Evolutionary conservation across 2,113 vertebrate species (phyloP), one percentile per base, ranked within the genome.

Genomic region (Oryzias curvinotus): DNA sequence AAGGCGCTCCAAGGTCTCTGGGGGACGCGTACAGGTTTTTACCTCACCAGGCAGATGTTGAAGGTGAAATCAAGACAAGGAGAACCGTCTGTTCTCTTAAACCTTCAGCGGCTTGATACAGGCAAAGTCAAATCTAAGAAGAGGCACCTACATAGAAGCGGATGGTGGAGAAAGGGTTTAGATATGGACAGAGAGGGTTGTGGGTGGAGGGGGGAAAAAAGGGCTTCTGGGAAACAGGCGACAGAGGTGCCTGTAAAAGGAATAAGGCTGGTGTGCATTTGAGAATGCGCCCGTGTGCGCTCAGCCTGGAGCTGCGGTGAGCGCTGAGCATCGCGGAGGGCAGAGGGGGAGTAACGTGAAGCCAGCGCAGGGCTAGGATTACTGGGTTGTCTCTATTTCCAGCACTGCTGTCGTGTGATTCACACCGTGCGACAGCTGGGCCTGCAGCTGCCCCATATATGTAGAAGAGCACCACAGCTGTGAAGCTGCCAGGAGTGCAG

Each of bases 341-440:
- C 85, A 85, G 74, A 78, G 82, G 84, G 89, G 88, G 86, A 87
- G 91, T 92, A 94, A 92, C 87, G 91, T 87, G 92, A 94, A 92
- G 93, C 92, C 90, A 84, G 86, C 68, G 90, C 87, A 82, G 92
- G 92, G 91, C 93, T 96, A 92, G 88, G 92, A 93, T 96, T 96
- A 96, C 95, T 88, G 85, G 90, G 84, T 83, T 73, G 83, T 85
- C 93, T 95, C 94, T 96, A 97, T 96, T 97, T 97, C 88, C 93
- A 92, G 95, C 90, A 85, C 92, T 89, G 88, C 86, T 91, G 94
- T 93, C 88, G 84, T 92, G 89, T 93, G 94, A 95, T 93, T 95
- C 92, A 92, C 93, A 90, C 89, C 90, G 85, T 90, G 85, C 86
- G 94, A 96, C 95, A 97, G 95, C 95, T 97, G 95, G 94, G 88